Conservation (phyloP, 2,888 invertebrate genomes). For the Colletes collaris region DNA sequence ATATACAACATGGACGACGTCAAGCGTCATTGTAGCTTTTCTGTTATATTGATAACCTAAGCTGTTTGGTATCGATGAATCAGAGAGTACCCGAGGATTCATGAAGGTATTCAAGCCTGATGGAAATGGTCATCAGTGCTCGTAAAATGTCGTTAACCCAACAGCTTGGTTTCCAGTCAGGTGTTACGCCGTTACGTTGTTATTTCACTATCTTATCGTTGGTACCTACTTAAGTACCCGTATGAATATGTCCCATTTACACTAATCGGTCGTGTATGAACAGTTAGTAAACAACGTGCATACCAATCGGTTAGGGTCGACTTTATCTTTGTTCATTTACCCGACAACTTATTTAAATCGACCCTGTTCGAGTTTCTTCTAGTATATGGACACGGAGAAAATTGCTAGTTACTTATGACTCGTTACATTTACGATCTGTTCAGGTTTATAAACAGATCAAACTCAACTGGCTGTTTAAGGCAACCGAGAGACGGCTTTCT, state of each 20-base stretch:
- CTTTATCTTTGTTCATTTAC: slow-evolving; percentile 11
- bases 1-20: slow-evolving; percentile 24
- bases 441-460: slow-evolving; percentile 3
- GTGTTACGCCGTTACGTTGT: slow-evolving; percentile 45
- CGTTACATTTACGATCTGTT: too few relatives aligned
- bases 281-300: slow-evolving; percentile 71
- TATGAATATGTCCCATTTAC: slow-evolving; percentile 42
- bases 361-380: background rate
- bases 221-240: slow-evolving; percentile 35
- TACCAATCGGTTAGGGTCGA: slow-evolving; percentile 47
- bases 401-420: slow-evolving; percentile 3
- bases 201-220: slow-evolving; percentile 34
- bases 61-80: slow-evolving; percentile 32
- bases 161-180: slow-evolving; percentile 39
- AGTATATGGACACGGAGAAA: slow-evolving; percentile 16
- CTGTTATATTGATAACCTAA: slow-evolving; percentile 18
- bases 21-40: slow-evolving; percentile 9
- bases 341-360: slow-evolving; percentile 24
- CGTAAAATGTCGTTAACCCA: background rate
- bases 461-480: background rate
- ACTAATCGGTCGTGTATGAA: slow-evolving; percentile 47
- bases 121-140: background rate
- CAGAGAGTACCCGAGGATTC: background rate
- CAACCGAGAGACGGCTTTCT: too few relatives aligned
- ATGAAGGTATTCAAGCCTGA: background rate